Evolutionary conservation across 2,113 vertebrate genomes (phyloP), one percentile per base, ranked within the genome.

Genomic region (Petrocephalus microphthalmus): DNA sequence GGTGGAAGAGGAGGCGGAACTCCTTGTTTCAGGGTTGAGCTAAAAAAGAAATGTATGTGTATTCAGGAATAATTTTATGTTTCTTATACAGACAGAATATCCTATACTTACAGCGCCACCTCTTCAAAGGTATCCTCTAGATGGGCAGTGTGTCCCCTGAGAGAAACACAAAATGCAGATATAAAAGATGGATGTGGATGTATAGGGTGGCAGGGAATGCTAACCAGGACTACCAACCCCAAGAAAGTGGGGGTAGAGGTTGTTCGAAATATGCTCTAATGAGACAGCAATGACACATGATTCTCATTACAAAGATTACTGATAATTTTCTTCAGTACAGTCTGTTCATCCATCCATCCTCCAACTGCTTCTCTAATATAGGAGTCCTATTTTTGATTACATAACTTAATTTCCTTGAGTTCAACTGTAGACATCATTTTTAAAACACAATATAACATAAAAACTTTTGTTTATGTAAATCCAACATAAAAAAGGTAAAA

Each of bases 1-100:
- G 98, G 98, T 89, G 98, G 98, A 25, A 99, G 94, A 0, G 98
- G 98, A 90, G 98, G 98, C 0, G 98, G 98, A 90, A 96, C 51
- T 53, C 94, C 96, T 85, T 96, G 95, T 92, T 98, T 98, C 20
- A 99, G 95, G 0, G 98, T 99, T 0, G 96, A 97, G 56, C 98
- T 99, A 91, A 91, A 94, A 95, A 25, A 0, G 0, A 90, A 15
- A 52, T 49, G 8, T 89, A 20, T 47, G 74, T 60, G 85, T 52
- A 82, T 67, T 47, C 22, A 8, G 8, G 22, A 29, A 57, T 1
- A n/a, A 54, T 49, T 13, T 10, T 11, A 49, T 1, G 10, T 83
- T 83, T 83, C 19, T 17, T n/a, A 49, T 49, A 6, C 33, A 83
- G 37, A 45, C 22, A 0, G 42, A 47, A 22, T 83, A 47, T 83